Evolutionary conservation across 2,113 vertebrate genomes (phyloP), one percentile per base, ranked within the genome.

Genomic region (Gobius niger): DNA sequence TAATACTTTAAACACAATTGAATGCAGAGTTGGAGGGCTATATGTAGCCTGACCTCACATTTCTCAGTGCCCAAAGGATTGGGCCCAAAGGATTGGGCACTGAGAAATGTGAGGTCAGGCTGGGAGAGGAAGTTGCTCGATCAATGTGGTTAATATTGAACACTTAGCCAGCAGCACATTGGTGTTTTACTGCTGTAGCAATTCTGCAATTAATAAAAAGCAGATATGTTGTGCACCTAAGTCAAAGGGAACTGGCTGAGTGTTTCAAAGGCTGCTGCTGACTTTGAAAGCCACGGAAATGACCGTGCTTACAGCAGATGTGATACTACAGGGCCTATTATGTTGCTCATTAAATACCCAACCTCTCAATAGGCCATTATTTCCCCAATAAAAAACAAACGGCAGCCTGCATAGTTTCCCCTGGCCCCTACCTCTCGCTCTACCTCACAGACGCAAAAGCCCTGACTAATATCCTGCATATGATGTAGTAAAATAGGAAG

Each of bases 301-400:
- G 82, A 88, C 85, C 87, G 72, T 85, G 88, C 89, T 84, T 85
- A 80, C 78, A 90, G 90, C 92, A 92, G 89, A 91, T 92, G 90
- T 93, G 89, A 91, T 92, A 90, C 90, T 87, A 91, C 91, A 89
- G 88, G 80, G 80, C 89, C 87, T 91, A 91, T 92, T 92, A 92
- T 92, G 91, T 89, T 92, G 86, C 90, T 91, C 88, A 91, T 92
- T 92, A 92, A 92, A 91, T 89, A 91, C 85, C 82, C 81, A 88
- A 88, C 84, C 82, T 90, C 88, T 92, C 91, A 93, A 93, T 91
- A 91, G 91, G 86, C 91, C 90, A 93, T 93, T 93, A 93, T 92
- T 92, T 91, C 90, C 87, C 87, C 89, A 92, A 92, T 91, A 93
- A 93, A 93, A 93, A 89, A 87, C 83, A 88, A 89, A 88, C 79